Evolutionary conservation across 92 coral and sea anemone species (phyloP).

Genomic region (Paramuricea clavata): DNA sequence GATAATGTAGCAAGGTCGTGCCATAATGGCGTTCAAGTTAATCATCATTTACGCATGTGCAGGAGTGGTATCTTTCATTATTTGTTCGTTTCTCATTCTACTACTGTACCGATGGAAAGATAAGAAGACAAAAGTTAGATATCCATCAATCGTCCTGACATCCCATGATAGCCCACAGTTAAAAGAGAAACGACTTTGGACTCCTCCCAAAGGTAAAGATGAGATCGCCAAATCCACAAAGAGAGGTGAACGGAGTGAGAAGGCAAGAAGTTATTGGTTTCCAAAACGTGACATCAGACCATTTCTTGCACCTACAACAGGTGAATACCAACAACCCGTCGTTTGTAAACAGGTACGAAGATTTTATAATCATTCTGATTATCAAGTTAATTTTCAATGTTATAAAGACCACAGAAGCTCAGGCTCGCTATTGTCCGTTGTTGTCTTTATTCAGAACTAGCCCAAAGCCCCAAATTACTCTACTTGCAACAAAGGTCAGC

Average conservation of each 20-base stretch:
- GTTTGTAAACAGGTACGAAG: constrained; percentile 21
- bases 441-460: no score
- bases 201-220: neutral
- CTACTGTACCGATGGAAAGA: constrained; percentile 34
- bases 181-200: constrained; percentile 49
- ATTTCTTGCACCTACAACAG: constrained; percentile 14
- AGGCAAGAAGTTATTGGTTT: constrained; percentile 42
- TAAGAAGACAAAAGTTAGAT: neutral
- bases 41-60: constrained; percentile 8
- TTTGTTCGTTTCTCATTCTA: constrained; percentile 8
- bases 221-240: neutral
- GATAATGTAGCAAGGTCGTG: neutral
- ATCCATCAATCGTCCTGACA: constrained; percentile 46
- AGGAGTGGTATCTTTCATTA: neutral
- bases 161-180: constrained; percentile 37
- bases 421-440: no score
- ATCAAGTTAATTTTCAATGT: no score
- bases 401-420: no score
- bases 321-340: constrained; percentile 40
- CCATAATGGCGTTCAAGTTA: neutral
- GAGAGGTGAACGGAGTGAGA: constrained; percentile 11
- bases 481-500: no score
- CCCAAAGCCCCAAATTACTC: no score
- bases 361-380: neutral
- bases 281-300: constrained; percentile 47